Evolutionary conservation across 2,113 vertebrate species (phyloP).

Genomic region (Indri indri): DNA sequence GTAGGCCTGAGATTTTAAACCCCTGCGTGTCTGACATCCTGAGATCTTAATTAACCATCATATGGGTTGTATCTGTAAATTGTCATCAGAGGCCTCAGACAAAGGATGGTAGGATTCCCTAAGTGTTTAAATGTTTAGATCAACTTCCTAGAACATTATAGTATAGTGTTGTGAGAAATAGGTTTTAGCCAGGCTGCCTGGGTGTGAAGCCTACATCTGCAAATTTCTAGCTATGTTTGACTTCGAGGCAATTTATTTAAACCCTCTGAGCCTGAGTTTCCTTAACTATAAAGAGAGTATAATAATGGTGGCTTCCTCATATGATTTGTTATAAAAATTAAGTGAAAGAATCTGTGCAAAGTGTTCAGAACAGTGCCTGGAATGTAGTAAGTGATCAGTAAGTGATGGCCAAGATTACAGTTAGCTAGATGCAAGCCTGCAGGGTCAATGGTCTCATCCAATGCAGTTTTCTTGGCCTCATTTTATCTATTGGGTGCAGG

Average conservation of each 20-base stretch:
- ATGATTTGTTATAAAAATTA: not conserved
- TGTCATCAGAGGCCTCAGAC: not conserved
- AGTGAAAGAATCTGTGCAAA: not conserved
- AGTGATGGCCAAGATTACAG: not conserved
- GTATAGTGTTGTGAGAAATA: not conserved
- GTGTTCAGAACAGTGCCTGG: slow-evolving; percentile 31
- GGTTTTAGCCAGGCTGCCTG: not conserved
- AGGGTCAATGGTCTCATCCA: not conserved
- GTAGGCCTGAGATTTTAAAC: not conserved
- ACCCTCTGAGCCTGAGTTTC: not conserved
- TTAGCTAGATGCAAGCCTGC: not conserved
- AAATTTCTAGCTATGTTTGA: not conserved
- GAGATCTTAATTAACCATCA: not conserved
- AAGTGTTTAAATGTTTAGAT: not conserved
- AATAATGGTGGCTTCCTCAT: not conserved
- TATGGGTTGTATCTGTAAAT: not conserved
- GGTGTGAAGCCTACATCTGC: not conserved
- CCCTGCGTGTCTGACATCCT: not conserved
- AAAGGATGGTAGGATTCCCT: not conserved
- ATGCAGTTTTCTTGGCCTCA: not conserved
- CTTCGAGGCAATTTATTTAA: not conserved
- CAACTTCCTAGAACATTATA: not conserved
- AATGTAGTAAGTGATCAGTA: not conserved
- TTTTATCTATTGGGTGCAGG: slow-evolving; percentile 53
- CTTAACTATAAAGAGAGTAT: not conserved